Conservation (phyloP, 1,140 invertebrate genomes). For the Drosophila tsacasi region DNA sequence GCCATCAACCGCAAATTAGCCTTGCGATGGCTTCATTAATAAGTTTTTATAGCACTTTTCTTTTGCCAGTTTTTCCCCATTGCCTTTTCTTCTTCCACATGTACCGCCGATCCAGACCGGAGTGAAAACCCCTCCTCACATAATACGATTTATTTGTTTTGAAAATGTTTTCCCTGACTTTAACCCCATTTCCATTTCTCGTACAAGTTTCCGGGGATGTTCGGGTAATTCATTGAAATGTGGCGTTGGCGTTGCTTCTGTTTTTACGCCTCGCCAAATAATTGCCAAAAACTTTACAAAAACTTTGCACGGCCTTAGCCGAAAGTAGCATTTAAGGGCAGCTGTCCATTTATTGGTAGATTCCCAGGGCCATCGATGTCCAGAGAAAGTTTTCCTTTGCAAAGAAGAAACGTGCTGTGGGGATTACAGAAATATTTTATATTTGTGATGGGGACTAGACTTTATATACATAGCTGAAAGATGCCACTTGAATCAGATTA, state of each 20-base stretch:
- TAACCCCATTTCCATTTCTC: slow-evolving; percentile 23
- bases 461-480: background rate
- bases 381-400: background rate
- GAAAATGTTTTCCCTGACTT: slow-evolving; percentile 55
- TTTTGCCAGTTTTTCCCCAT: slow-evolving; percentile 15
- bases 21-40: slow-evolving; percentile 75
- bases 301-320: slow-evolving; percentile 23
- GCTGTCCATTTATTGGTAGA: slow-evolving; percentile 26
- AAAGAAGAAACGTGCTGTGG: background rate
- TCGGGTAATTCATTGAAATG: slow-evolving; percentile 45
- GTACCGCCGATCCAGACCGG: background rate
- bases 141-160: slow-evolving; percentile 62
- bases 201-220: slow-evolving; percentile 27
- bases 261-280: slow-evolving; percentile 69
- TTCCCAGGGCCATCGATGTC: slow-evolving; percentile 14
- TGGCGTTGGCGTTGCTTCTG: slow-evolving; percentile 49
- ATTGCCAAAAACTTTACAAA: slow-evolving; percentile 64
- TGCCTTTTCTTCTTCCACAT: slow-evolving; percentile 15
- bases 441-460: background rate
- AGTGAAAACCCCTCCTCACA: slow-evolving; percentile 37
- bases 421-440: background rate
- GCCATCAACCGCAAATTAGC: slow-evolving; percentile 79
- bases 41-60: slow-evolving; percentile 66
- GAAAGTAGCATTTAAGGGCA: slow-evolving; percentile 15
- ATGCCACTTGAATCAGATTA: background rate